phyloP scores from a whole-genome alignment of 2,113 vertebrate species.

The Ammodytes dubius region DNA sequence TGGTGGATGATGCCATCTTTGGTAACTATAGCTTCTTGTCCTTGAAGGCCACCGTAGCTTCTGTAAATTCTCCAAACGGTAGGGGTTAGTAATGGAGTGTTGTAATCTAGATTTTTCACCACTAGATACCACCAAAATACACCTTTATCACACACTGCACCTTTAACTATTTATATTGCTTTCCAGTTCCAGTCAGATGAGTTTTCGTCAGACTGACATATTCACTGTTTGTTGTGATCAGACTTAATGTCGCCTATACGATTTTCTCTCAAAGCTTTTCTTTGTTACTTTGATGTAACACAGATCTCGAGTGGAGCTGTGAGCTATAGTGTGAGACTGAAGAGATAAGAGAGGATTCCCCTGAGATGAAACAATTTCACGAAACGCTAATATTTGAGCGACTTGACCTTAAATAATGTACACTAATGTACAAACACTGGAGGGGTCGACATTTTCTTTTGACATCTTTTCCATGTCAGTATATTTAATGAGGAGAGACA shows the following conservation, averaged over 20 bases:
- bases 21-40: no score
- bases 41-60: no score
- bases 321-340: not conserved
- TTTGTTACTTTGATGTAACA: constrained; percentile 46
- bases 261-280: constrained; percentile 48
- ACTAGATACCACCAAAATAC: no score
- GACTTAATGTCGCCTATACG: constrained; percentile 44
- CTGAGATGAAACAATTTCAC: constrained; percentile 19
- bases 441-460: not conserved
- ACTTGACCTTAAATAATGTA: constrained; percentile 12
- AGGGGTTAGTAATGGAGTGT: no score
- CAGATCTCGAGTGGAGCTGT: not conserved
- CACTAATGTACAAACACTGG: not conserved
- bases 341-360: constrained; percentile 18
- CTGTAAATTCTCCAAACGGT: no score
- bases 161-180: no score
- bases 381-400: not conserved
- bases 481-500: constrained; percentile 21
- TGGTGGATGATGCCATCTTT: no score
- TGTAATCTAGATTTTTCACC: no score
- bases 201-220: constrained; percentile 1
- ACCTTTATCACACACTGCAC: no score
- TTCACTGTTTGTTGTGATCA: constrained; percentile 24
- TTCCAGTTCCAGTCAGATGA: not conserved
- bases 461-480: constrained; percentile 13